Base-by-base conservation (phyloP, 2,797 vertebrate genomes). In the Esox masquinongy region DNA sequence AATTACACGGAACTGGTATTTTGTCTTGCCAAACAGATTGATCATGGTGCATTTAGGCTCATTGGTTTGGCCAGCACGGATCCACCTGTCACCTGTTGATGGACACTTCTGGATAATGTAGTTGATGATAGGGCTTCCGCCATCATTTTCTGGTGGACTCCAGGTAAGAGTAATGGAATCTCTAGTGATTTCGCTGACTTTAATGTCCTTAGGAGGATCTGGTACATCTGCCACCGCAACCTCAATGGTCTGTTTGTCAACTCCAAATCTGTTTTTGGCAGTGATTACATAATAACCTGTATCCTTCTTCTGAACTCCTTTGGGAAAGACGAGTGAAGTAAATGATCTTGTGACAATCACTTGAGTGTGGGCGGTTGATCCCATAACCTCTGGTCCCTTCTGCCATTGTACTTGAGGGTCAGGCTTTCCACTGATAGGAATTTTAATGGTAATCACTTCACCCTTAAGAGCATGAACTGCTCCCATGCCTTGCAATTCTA, bases 191-290 rank as follows among this genome's bases (percentile, higher is more conserved):
- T 98, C 95, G 47, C 94, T 96, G 75, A 98, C 95, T 87, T 95
- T 93, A 70, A 99, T 88, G 80, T 94, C 95, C 88, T 96, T 96
- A 77, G 98, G 98, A 88, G 96, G 88, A 73, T 98, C 97, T 70
- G 98, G 98, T 72, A 98, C 96, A 90, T 99, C 98, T 47, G 96
- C 97, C 72, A 99, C 96, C 69, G 97, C 95, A 81, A 99, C 91
- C 90, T 99, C 98, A 83, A 99, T 95, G 72, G 98, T 99, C 92
- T 99, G 98, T 86, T 99, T 98, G 91, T 99, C 98, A 0, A 90
- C 94, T 88, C 98, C 98, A 85, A 99, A 99, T 86, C 98, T 95
- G 90, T 99, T 99, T 93, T 99, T 99, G 83, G 98, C 98, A 83
- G 95, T 97, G 84, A 99, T 95, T 4, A 95, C 95, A 83, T 99